phyloP scores from a whole-genome alignment of 2,113 vertebrate genomes.

The Garra rufa region DNA sequence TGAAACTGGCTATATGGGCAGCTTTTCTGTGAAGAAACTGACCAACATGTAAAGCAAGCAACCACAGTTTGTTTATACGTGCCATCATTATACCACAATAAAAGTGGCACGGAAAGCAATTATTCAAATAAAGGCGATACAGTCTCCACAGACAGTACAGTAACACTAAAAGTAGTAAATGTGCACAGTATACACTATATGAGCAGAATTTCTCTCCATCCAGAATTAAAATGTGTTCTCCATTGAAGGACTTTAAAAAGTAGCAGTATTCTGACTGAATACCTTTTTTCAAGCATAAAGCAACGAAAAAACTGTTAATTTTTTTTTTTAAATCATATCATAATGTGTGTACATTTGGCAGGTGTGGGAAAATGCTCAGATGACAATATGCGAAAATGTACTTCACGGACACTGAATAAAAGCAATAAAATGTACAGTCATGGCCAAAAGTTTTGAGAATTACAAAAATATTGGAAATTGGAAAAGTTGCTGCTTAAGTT shows the following conservation, averaged over 20 bases:
- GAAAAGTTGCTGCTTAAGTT: too few relatives aligned
- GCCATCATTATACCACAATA: neutral
- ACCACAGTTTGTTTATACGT: neutral
- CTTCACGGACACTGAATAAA: too few relatives aligned
- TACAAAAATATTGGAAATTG: too few relatives aligned
- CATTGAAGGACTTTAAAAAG: neutral
- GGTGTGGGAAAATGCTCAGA: too few relatives aligned
- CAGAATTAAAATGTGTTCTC: neutral
- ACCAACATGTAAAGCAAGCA: conserved; percentile 5
- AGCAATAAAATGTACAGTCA: too few relatives aligned
- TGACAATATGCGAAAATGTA: too few relatives aligned
- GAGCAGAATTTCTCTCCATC: neutral
- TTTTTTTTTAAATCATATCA: too few relatives aligned
- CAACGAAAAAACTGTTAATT: neutral
- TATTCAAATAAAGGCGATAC: neutral
- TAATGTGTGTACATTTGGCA: too few relatives aligned
- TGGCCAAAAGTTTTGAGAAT: too few relatives aligned
- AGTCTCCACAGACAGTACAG: neutral
- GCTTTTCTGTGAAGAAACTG: neutral
- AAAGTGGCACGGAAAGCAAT: neutral
- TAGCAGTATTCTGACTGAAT: neutral
- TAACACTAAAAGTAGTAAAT: neutral
- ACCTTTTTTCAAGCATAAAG: neutral
- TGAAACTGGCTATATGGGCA: too few relatives aligned
- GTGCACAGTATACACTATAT: neutral